A percentile compares a stretch with the other conserved stretches of the same genome.
phyloP scores from a whole-genome alignment of 2,113 vertebrate genomes.

The Tragelaphus imberbis region DNA sequence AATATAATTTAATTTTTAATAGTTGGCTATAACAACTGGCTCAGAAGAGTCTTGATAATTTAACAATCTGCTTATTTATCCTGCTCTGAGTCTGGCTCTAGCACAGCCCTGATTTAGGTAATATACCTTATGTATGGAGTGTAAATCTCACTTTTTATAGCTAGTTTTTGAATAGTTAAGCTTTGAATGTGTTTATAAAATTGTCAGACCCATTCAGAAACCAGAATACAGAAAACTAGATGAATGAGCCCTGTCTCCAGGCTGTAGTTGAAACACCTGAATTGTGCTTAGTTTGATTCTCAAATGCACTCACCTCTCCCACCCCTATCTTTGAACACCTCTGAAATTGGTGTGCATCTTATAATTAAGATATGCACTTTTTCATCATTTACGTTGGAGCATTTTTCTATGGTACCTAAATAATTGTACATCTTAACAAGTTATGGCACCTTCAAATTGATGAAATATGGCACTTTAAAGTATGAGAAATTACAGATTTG shows the following conservation, averaged over 20 bases:
- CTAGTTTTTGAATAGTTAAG: neutral
- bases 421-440: neutral
- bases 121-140: neutral
- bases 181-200: slow-evolving; percentile 19
- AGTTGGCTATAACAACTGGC: neutral
- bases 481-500: slow-evolving; percentile 56
- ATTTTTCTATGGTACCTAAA: neutral
- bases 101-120: neutral
- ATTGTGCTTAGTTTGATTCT: neutral
- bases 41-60: neutral
- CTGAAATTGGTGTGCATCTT: neutral
- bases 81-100: neutral
- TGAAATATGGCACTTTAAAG: slow-evolving; percentile 4
- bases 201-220: neutral
- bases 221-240: slow-evolving; percentile 5
- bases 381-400: neutral
- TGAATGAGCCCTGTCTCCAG: neutral
- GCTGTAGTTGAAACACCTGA: slow-evolving; percentile 19
- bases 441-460: neutral
- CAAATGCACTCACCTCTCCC: neutral
- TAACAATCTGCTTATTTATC: neutral
- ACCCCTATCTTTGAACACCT: neutral
- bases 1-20: slow-evolving; percentile 6
- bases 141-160: neutral
- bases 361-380: neutral